These are phyloP conservation scores for Lagorchestes hirsutus DNA, from an alignment of 2,797 vertebrate genomes.

Conservation along the genomic window DNA sequence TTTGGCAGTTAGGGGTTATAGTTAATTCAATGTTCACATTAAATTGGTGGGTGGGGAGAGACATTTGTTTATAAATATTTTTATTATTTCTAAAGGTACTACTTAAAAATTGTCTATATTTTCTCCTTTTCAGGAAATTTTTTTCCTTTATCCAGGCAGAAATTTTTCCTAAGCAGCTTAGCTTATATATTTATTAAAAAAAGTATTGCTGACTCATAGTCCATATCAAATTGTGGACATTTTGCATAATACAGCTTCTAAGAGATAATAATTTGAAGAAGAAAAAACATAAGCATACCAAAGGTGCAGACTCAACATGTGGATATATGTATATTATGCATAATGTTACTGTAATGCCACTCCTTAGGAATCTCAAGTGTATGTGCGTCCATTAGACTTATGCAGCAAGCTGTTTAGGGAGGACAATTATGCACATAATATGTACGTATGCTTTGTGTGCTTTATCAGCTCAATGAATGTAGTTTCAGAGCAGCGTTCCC, in stretches of 20 bases:
- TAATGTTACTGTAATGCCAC: constrained; percentile 21
- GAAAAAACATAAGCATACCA: neutral
- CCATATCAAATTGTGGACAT: constrained; percentile 19
- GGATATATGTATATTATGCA: neutral
- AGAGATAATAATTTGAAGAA: constrained; percentile 1
- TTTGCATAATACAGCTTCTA: neutral
- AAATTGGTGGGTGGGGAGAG: neutral
- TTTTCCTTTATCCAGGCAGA: neutral
- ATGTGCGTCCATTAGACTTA: neutral
- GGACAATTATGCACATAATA: neutral
- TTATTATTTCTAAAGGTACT: neutral
- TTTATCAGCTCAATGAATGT: neutral
- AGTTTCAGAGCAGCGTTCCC: constrained; percentile 28
- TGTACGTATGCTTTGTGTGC: neutral
- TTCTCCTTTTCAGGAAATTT: neutral
- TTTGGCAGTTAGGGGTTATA: neutral
- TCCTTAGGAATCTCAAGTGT: neutral
- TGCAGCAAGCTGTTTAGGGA: neutral
- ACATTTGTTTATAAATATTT: neutral
- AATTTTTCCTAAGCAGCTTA: constrained; percentile 30
- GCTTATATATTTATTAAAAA: neutral
- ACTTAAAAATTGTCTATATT: constrained; percentile 8
- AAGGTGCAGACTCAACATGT: neutral
- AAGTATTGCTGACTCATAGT: constrained; percentile 1
- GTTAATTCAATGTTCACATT: neutral